Evolutionary conservation across 1,140 invertebrate species (phyloP), one percentile per base, ranked within the genome.

Genomic region (Drosophila biarmipes): DNA sequence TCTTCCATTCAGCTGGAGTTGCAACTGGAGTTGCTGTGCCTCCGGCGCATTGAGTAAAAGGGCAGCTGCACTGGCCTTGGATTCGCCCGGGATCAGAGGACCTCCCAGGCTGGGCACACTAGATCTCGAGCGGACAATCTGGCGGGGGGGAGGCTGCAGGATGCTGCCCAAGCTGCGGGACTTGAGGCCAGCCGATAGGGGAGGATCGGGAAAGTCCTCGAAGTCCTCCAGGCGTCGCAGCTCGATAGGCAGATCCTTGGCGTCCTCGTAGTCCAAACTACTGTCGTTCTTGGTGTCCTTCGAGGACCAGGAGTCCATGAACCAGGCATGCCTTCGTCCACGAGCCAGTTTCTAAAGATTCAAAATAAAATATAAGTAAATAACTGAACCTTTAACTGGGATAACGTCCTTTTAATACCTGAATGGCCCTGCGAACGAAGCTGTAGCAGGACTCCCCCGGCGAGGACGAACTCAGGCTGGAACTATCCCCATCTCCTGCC

Each of bases 361-460:
- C 1, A 17, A 4, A 15, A 10, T 11, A 48, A 11, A 14, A 43
- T 34, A 5, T 12, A 1, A 11, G 29, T 17, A 59, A 52, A 29
- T 69, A 15, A 27, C 2, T 2, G 0, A 46, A 24, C 5, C 24
- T 24, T 24, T 24, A 24, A 24, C 5, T 24, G 24, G 24, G 24
- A 24, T 4, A 24, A 24, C 0, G 0, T 6, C 45, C 84, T 1
- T 86, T 0, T 7, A n/a, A 19, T 92, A 95, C 95, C 92, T 98
- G 96, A 37, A 98, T 94, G 6, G 97, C 97, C 78, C 97, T 94
- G 46, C 97, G 94, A 5, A 98, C 97, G 90, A 98, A 98, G 86
- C 97, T 98, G 92, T 98, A 98, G 90, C 97, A 98, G 6, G 97
- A 97, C 93, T 98, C 97, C 80, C 97, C 98, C 5, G 97, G 97